Evolutionary conservation across 2,797 vertebrate genomes (phyloP).

Genomic region (Synaphobranchus kaupii): DNA sequence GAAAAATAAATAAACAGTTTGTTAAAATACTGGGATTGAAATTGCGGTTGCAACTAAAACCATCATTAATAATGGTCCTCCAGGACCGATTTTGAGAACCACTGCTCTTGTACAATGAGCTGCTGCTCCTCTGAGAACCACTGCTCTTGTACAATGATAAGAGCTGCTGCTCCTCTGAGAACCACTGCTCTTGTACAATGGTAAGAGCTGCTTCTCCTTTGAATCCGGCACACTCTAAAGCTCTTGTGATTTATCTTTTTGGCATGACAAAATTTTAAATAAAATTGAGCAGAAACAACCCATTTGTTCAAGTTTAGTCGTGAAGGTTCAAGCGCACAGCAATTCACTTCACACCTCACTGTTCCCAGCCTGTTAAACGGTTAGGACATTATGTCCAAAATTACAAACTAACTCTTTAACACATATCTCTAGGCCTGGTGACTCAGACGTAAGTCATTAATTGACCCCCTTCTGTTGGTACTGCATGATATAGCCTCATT

Average conservation of each 20-base stretch:
- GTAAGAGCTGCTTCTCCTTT: neutral
- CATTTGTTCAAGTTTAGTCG: neutral
- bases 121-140: too few species aligned
- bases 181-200: neutral
- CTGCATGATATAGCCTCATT: slow-evolving; percentile 1
- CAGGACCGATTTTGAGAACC: too few species aligned
- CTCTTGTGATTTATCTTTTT: neutral
- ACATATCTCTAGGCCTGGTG: neutral
- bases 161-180: neutral
- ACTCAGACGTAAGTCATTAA: neutral
- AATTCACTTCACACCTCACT: neutral
- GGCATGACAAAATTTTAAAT: neutral
- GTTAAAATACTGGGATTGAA: neutral
- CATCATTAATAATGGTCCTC: too few species aligned
- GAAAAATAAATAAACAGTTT: too few species aligned
- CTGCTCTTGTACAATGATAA: neutral
- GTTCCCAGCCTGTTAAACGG: neutral
- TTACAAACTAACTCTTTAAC: too few species aligned
- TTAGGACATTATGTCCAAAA: too few species aligned
- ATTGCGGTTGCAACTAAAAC: neutral
- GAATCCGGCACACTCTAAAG: neutral
- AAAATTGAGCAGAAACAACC: neutral
- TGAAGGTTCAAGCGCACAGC: neutral
- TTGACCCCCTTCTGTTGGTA: neutral
- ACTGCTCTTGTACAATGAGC: too few species aligned